Evolutionary conservation across 2,797 vertebrate species (phyloP), one percentile per base, ranked within the genome.

Genomic region (Molossus alvarezi): DNA sequence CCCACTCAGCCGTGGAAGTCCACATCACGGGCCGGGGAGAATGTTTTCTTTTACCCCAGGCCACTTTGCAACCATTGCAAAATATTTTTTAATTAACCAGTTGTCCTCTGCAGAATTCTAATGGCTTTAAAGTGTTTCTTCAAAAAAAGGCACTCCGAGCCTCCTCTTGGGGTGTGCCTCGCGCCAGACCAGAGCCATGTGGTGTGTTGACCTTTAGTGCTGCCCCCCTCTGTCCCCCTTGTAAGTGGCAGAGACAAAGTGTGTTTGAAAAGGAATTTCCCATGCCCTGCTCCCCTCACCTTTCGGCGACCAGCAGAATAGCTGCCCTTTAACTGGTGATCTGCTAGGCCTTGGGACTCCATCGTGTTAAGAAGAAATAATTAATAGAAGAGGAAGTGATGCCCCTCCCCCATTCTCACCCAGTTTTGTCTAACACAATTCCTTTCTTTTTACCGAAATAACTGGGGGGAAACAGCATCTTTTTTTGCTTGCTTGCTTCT

Each of bases 181-280:
- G 29, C 95, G 15, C 12, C 73, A 33, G 71, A 95, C 64, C 97
- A 88, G 85, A 88, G 51, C 79, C 60, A 51, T 71, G 64, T 65
- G 1, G 1, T 64, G 6, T 90, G 95, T 89, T 98, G 93, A 96
- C 71, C 11, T 98, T 95, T 87, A 18, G 51, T 85, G 65, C 62
- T 69, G 81, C 48, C 37, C 29, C 81, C 88, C 91, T 45, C 20
- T 6, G 45, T 62, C 73, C 29, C 41, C 33, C 33, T 41, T 77
- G 12, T 37, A 95, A 96, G 95, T 86, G 88, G 64, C 92, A 93
- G 94, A 64, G 73, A 90, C 81, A 91, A 83, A 81, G 33, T 85
- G 67, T 95, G 77, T 97, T 80, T 97, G 93, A 96, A 98, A 97
- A 96, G 95, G 48, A 83, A 97, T 98, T 98, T 97, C 97, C 96